A percentile compares a stretch with the other conserved stretches of the same genome.
phyloP scores from a whole-genome alignment of 2,113 vertebrate species.

The Aptenodytes patagonicus region DNA sequence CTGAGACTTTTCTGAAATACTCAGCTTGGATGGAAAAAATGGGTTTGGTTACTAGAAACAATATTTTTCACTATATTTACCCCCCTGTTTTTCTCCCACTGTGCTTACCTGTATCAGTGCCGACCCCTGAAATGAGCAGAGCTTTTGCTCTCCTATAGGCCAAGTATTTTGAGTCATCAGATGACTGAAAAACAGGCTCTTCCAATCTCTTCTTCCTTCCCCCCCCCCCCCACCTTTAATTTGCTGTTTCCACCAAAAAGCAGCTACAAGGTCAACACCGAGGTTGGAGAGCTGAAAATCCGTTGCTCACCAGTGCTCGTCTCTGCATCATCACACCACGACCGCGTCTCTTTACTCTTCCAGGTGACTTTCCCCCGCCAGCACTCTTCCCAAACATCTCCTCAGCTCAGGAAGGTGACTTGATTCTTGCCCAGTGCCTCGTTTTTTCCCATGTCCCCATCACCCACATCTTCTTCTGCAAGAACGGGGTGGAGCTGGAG shows the following conservation, averaged over 20 bases:
- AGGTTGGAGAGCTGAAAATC: not conserved
- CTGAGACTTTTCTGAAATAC: not conserved
- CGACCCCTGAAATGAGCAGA: not conserved
- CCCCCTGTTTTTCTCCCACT: not conserved
- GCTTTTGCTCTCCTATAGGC: not conserved
- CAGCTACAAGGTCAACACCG: not conserved
- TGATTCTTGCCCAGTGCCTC: not conserved
- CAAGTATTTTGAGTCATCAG: not conserved
- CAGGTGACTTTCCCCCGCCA: not conserved
- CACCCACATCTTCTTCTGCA: not conserved
- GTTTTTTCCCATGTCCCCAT: not conserved
- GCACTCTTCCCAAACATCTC: not conserved
- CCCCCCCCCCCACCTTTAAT: not conserved
- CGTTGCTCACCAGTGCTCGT: no score
- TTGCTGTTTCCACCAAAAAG: not conserved
- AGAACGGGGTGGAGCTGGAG: not conserved
- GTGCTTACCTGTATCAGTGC: not conserved
- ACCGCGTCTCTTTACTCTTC: rapidly evolving
- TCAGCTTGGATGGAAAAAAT: not conserved
- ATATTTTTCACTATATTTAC: not conserved
- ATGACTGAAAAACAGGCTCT: not conserved
- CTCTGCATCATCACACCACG: not conserved
- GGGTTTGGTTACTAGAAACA: not conserved
- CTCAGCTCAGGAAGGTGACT: not conserved
- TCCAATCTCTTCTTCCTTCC: not conserved